phyloP scores from a whole-genome alignment of 2,113 vertebrate species.

The Neopipo cinnamomea region DNA sequence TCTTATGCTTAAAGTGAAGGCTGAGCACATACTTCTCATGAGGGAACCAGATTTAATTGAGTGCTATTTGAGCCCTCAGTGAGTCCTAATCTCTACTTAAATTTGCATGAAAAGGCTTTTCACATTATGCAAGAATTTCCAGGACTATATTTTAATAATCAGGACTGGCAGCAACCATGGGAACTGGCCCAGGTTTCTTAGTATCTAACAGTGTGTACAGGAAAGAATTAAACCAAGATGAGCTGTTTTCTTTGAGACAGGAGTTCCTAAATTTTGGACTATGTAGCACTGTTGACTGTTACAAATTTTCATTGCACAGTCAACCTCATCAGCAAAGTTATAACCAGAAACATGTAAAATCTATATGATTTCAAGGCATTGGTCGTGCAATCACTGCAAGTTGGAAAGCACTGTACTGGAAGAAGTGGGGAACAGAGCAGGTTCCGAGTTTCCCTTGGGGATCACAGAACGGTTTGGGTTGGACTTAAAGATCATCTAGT shows the following conservation, averaged over 20 bases:
- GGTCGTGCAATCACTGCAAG: rapidly evolving
- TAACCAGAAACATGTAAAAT: neutral
- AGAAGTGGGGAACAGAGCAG: neutral
- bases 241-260: neutral
- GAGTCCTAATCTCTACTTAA: neutral
- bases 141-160: neutral
- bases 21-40: neutral
- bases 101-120: neutral
- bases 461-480: neutral
- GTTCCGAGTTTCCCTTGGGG: rapidly evolving
- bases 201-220: neutral
- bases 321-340: neutral
- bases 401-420: neutral
- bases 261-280: neutral
- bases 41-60: neutral
- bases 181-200: neutral
- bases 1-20: neutral
- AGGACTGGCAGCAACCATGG: neutral
- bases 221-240: neutral
- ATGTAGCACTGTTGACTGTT: neutral
- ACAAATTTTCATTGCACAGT: neutral
- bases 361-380: rapidly evolving
- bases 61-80: neutral
- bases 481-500: neutral
- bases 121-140: neutral